Conservation (phyloP, 2,797 vertebrate genomes). For the Alosa sapidissima region DNA sequence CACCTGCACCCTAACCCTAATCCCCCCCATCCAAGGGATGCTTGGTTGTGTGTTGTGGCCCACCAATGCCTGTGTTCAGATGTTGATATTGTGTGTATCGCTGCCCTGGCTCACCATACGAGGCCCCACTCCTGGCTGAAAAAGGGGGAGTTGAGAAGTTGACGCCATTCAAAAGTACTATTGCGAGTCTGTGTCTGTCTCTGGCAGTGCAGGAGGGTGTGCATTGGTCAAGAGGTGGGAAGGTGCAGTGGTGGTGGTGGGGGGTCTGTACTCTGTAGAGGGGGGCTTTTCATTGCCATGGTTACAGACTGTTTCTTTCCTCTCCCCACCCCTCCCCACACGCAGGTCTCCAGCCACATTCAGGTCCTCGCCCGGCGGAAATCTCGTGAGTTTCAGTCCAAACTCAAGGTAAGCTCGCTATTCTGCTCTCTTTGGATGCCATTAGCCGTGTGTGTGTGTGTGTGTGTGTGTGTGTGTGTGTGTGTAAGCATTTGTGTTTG, state of each 20-base stretch:
- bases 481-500: conserved; percentile 24
- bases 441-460: conserved; percentile 11
- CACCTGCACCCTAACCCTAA: neutral
- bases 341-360: conserved; percentile 99
- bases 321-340: conserved; percentile 62
- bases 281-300: conserved; percentile 94
- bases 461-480: conserved; percentile 15
- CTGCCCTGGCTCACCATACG: neutral
- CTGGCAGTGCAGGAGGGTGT: neutral
- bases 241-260: conserved; percentile 62
- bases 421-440: conserved; percentile 48
- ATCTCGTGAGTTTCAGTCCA: conserved; percentile 98
- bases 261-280: conserved; percentile 68
- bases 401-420: conserved; percentile 95
- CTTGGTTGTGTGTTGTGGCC: neutral
- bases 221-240: neutral
- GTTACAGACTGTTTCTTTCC: conserved; percentile 93
- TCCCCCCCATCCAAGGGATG: neutral
- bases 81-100: neutral
- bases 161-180: neutral
- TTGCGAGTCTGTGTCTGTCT: neutral
- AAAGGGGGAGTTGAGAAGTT: neutral
- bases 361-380: conserved; percentile 99
- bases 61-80: neutral
- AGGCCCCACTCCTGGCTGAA: neutral